Evolutionary conservation across 1,140 invertebrate species (phyloP), one percentile per base, ranked within the genome.

Genomic region (Schlechtendalia chinensis): DNA sequence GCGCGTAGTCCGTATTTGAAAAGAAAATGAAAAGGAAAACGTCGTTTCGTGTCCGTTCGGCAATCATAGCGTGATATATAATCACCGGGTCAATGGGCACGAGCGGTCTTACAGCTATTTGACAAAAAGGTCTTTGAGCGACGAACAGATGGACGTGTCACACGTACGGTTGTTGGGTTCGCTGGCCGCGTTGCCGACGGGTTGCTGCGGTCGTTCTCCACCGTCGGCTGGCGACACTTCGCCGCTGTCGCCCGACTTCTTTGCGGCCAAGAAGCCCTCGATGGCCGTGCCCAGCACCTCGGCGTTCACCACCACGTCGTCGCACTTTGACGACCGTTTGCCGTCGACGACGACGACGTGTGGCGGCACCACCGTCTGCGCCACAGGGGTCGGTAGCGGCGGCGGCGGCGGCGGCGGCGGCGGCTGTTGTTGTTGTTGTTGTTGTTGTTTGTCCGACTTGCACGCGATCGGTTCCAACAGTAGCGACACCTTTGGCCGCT

Each of bases 81-180:
- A 39, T 39, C 32, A 47, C 5, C 6, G 45, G 0, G 14, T 24
- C n/a, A 29, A 75, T 58, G 39, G 22, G 17, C 75, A 63, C 75
- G 75, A 79, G 75, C 22, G 10, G 16, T 63, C 39, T 84, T 84
- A 83, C 58, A 84, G 83, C 81, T 84, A 92, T 88, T 92, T 92
- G 50, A 93, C 92, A 85, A 94, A 94, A 11, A 94, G 89, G 85
- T 94, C 92, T 85, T 94, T 94, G 16, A 94, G 86, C 14, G 92
- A 92, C 54, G 92, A 91, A 85, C 93, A 94, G 69, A 94, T 88
- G 19, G 90, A 90, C 27, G 90, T 89, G 81, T 94, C 92, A 86
- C 92, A 93, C 14, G 91, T 88, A 81, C 92, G 91, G 29, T 88
- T 86, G 17, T 91, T 90, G 50, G 91, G 90, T 56, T 91, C 90